These are phyloP conservation scores for Chirona hameri DNA, from an alignment of 2,888 invertebrate species.

Conservation along the genomic window DNA sequence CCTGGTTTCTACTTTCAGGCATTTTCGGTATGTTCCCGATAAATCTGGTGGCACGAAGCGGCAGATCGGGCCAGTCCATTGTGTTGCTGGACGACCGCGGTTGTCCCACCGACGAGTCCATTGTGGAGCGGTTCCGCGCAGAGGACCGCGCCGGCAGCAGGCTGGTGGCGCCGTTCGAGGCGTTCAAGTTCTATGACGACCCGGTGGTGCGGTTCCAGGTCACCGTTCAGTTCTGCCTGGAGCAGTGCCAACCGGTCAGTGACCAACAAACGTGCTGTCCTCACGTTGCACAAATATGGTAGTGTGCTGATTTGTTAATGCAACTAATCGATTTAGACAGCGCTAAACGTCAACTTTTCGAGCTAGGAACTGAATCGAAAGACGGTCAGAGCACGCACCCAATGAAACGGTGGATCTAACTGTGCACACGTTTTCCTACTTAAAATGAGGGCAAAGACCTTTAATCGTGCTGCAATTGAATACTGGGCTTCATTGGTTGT, in stretches of 20 bases:
- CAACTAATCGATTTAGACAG: too few species aligned
- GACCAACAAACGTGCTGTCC: not conserved
- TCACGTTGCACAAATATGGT: not conserved
- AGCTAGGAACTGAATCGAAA: too few species aligned
- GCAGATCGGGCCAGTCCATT: conserved; percentile 65
- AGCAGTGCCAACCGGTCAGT: conserved; percentile 62
- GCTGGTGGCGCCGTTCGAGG: conserved; percentile 59
- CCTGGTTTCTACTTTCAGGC: conserved; percentile 39
- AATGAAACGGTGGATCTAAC: too few species aligned
- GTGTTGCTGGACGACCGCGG: conserved; percentile 71
- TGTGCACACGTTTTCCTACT: too few species aligned
- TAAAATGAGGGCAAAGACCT: not conserved
- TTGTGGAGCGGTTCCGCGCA: conserved; percentile 44
- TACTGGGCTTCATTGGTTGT: not conserved
- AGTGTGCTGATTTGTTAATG: too few species aligned
- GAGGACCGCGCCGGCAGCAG: conserved; percentile 41
- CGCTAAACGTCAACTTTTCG: not conserved
- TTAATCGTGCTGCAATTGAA: not conserved
- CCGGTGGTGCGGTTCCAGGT: conserved; percentile 75
- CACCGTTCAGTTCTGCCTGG: conserved; percentile 74
- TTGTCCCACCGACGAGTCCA: conserved; percentile 66
- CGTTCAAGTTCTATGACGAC: conserved; percentile 83
- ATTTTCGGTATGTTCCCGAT: conserved; percentile 61
- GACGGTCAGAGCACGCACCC: too few species aligned
- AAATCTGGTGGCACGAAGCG: conserved; percentile 74